Evolutionary conservation across 2,888 invertebrate genomes (phyloP), one percentile per base, ranked within the genome.

Genomic region (Syritta pipiens): DNA sequence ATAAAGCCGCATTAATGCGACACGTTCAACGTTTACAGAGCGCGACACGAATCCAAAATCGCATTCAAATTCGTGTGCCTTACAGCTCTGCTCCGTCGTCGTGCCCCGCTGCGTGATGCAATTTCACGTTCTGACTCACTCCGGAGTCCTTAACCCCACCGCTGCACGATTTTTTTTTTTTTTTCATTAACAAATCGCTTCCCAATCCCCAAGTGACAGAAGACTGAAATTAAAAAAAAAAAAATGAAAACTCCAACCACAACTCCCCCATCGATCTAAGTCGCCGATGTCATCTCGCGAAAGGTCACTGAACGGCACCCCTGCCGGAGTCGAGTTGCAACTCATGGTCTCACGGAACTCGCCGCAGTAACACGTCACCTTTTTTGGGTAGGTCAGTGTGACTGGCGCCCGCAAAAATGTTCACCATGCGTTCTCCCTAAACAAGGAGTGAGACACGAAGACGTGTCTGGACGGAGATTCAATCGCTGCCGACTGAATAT

Each of bases 351-450:
- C 71, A 71, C 57, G 71, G 63, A 77, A 65, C 42, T 63, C 14
- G 49, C 30, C 28, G 28, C 49, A 28, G 51, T 59, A 51, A 53
- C 62, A 55, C 57, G 57, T 71, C 51, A 59, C 63, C 62, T 76
- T 49, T 76, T 76, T 71, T 63, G 76, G 76, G 71, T 77, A 77
- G 76, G 76, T 77, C 76, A 77, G 71, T 71, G 30, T 71, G 71
- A 71, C 76, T 65, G 46, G 76, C 37, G 51, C 35, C 44, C 22
- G 55, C 19, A 68, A 71, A 59, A 53, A 63, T 71, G 59, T 65
- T 51, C 48, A 12, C 48, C 28, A 44, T 37, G 20, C 14, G 6
- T 22, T n/a, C n/a, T n/a, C n/a, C n/a, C n/a, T n/a, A n/a, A n/a
- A n/a, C n/a, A n/a, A n/a, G n/a, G n/a, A n/a, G n/a, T n/a, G n/a